phyloP scores from a whole-genome alignment of 2,888 invertebrate species.

The Agriopis aurantiaria region DNA sequence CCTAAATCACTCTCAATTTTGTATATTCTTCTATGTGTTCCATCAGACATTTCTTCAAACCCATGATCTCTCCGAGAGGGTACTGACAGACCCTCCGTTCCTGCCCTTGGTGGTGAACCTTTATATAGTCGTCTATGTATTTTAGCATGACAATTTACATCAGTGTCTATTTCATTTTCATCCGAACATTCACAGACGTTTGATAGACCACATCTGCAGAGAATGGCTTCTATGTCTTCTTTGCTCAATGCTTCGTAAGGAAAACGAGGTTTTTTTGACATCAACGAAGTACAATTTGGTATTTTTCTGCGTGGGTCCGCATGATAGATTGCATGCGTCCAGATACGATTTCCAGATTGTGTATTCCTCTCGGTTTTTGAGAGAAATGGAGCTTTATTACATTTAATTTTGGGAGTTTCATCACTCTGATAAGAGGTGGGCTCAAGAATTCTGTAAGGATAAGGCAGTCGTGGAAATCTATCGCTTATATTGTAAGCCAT shows the following conservation, averaged over 20 bases:
- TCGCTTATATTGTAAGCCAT: slow-evolving; percentile 68
- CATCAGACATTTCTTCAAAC: slow-evolving; percentile 52
- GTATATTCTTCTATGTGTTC: slow-evolving; percentile 50
- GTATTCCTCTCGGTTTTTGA: slow-evolving; percentile 62
- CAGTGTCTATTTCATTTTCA: slow-evolving; percentile 48
- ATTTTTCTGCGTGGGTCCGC: slow-evolving; percentile 52
- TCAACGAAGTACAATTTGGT: slow-evolving; percentile 65
- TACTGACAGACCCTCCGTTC: slow-evolving; percentile 53
- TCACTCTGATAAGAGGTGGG: slow-evolving; percentile 70
- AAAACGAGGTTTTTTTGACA: slow-evolving; percentile 70
- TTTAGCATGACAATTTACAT: slow-evolving; percentile 63
- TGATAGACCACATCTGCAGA: slow-evolving; percentile 69
- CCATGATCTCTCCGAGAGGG: slow-evolving; percentile 61
- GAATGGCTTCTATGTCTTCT: slow-evolving; percentile 65
- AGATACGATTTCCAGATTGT: slow-evolving; percentile 50
- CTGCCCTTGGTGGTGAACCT: slow-evolving; percentile 59
- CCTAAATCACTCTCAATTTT: slow-evolving; percentile 45
- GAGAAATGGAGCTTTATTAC: slow-evolving; percentile 66
- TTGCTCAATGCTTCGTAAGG: slow-evolving; percentile 66
- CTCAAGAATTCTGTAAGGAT: slow-evolving; percentile 63
- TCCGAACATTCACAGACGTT: slow-evolving; percentile 64
- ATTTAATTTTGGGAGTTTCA: slow-evolving; percentile 38
- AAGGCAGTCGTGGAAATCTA: slow-evolving; percentile 60
- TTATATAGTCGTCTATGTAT: slow-evolving; percentile 61
- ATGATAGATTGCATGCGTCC: slow-evolving; percentile 69